Conservation (phyloP, 2,888 invertebrate species). For the Chloroclystis v-ata region DNA sequence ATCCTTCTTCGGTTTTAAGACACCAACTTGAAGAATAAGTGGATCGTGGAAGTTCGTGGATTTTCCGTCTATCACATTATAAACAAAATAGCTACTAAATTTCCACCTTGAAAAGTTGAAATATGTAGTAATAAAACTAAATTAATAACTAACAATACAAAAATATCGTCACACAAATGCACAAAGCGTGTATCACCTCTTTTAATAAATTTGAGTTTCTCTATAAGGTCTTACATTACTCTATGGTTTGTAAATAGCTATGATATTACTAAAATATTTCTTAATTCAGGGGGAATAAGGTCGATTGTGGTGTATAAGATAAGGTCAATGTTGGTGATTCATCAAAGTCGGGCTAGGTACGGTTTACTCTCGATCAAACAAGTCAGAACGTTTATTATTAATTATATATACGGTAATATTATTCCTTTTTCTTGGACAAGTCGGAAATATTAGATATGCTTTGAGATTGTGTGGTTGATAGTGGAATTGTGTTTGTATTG, state of each 20-base stretch:
- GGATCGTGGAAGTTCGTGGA: too few species aligned
- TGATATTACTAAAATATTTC: too few species aligned
- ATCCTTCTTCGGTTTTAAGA: too few species aligned
- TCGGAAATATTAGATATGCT: neutral
- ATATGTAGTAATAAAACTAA: slow-evolving; percentile 24
- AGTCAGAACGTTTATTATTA: slow-evolving; percentile 42
- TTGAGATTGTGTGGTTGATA: too few species aligned
- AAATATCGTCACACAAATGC: slow-evolving; percentile 3
- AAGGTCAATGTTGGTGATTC: slow-evolving; percentile 37
- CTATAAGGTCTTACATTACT: neutral
- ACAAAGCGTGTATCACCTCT: slow-evolving; percentile 14
- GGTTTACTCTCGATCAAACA: slow-evolving; percentile 45
- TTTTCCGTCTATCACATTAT: too few species aligned
- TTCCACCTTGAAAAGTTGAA: too few species aligned
- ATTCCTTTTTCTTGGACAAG: slow-evolving; percentile 1
- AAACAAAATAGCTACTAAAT: too few species aligned
- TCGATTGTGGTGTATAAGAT: slow-evolving; percentile 10
- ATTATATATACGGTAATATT: slow-evolving; percentile 30
- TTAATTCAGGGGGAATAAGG: slow-evolving; percentile 10
- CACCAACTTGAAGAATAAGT: too few species aligned
- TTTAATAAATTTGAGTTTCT: slow-evolving; percentile 7
- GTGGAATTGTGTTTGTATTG: too few species aligned
- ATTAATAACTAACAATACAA: slow-evolving; percentile 12
- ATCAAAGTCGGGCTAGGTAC: slow-evolving; percentile 42
- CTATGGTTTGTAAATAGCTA: neutral